Percentiles rank a stretch among this genome's conserved stretches.
phyloP scores from a whole-genome alignment of 2,797 vertebrate species.

The Discoglossus pictus region DNA sequence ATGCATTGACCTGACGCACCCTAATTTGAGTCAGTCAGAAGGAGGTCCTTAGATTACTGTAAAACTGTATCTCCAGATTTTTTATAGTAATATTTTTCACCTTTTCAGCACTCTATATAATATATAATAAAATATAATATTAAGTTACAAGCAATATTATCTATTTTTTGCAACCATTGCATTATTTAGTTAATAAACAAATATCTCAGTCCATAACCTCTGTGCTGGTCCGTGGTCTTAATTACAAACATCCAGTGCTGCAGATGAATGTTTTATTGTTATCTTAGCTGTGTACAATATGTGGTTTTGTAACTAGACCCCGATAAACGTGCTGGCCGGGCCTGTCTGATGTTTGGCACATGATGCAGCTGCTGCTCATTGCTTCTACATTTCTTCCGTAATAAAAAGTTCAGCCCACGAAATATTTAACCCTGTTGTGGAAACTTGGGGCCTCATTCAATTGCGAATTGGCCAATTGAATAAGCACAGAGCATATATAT shows the following conservation, averaged over 20 bases:
- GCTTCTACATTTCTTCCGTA: background rate
- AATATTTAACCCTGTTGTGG: conserved; percentile 35
- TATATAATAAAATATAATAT: too few species aligned
- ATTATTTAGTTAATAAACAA: conserved; percentile 16
- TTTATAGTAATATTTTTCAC: too few species aligned
- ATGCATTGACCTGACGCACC: too few species aligned
- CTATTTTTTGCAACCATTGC: too few species aligned
- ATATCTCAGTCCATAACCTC: conserved; percentile 13
- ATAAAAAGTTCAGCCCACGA: conserved; percentile 4
- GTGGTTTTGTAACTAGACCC: conserved; percentile 43
- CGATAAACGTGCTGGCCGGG: conserved; percentile 32
- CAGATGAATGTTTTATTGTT: conserved; percentile 46
- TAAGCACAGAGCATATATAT: too few species aligned
- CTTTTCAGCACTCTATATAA: too few species aligned
- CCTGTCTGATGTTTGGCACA: conserved; percentile 44
- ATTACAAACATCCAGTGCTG: conserved; percentile 24
- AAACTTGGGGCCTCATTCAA: too few species aligned
- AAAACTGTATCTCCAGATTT: too few species aligned
- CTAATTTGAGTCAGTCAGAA: too few species aligned
- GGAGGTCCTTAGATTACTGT: too few species aligned
- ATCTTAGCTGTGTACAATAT: conserved; percentile 43
- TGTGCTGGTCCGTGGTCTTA: conserved; percentile 27
- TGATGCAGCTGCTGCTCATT: conserved; percentile 45
- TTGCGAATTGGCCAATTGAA: too few species aligned
- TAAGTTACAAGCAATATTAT: too few species aligned